Base-by-base conservation (phyloP, 2,113 vertebrate species). In the Chelonoidis abingdonii region DNA sequence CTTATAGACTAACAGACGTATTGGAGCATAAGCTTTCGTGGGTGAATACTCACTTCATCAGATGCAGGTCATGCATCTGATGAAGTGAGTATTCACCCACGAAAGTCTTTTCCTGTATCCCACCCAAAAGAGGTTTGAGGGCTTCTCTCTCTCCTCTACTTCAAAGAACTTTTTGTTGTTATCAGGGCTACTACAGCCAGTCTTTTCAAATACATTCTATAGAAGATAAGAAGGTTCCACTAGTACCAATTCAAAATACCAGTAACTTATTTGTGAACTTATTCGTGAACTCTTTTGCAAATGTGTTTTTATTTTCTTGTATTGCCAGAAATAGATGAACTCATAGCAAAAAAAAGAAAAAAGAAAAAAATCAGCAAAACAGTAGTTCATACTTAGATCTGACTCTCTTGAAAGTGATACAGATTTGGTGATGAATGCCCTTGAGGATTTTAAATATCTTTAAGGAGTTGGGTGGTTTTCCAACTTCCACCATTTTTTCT, bases 231-330 rank as follows among this genome's bases (percentile, higher is more conserved):
- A 94, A 88, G 91, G 27, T 96, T 93, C 83, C 84, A 8, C 41
- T 93, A 90, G 92, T 90, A 90, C 93, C 82, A 83, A 96, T 96
- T 98, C 97, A 98, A 98, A 97, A 79, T 80, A 86, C 25, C 84
- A 92, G 92, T 84, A 96, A 95, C 89, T 49, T 49, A 49, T 49
- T 49, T 47, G 47, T 47, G 47, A 96, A 22, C 79, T 87, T 6
- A 72, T 80, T 90, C 4, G 62, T 62, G 1, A 31, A 10, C 14
- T 72, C 86, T 88, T 93, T 93, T 78, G 4, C 13, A 54, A 79
- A n/a, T 19, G 35, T 69, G 29, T 69, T 31, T 69, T 69, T n/a
- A 19, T n/a, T 69, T 69, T 69, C 62, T 69, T 69, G 62, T 69
- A n/a, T 17, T 69, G 27, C 62, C 35, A 69, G 14, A 62, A 69